phyloP scores from a whole-genome alignment of 1,140 invertebrate genomes.

The Diachasma alloeum region DNA sequence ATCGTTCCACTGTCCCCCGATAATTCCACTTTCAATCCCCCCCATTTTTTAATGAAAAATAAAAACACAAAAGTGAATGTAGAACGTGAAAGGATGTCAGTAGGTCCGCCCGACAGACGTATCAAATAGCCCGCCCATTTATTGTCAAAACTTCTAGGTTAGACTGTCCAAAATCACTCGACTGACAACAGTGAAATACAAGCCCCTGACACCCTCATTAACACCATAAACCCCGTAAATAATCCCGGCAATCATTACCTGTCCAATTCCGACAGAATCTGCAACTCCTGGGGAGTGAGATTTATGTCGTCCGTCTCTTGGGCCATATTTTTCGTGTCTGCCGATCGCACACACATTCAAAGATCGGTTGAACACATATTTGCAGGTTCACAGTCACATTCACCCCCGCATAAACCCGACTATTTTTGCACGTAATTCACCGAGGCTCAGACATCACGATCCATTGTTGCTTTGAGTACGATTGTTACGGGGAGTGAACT shows the following conservation, averaged over 20 bases:
- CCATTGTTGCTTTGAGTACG: constrained; percentile 19
- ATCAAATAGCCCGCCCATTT: constrained; percentile 38
- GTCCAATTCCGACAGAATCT: constrained; percentile 84
- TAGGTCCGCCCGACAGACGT: constrained; percentile 39
- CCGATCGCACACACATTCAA: constrained; percentile 3
- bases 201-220: neutral
- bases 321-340: constrained; percentile 54
- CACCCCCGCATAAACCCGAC: neutral
- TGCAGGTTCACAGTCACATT: constrained; percentile 10
- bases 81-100: constrained; percentile 48
- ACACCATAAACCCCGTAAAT: neutral
- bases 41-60: neutral
- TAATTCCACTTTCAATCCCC: neutral
- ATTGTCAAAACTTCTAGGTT: constrained; percentile 47
- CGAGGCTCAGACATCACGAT: neutral
- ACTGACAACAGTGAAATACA: neutral
- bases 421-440: neutral
- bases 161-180: constrained; percentile 13
- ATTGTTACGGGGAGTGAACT: constrained; percentile 9
- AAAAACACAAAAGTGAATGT: neutral
- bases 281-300: constrained; percentile 77
- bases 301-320: constrained; percentile 68
- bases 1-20: neutral
- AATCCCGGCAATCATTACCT: constrained; percentile 67
- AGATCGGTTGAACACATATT: constrained; percentile 29